phyloP scores from a whole-genome alignment of 2,888 invertebrate species.

The Bugula neritina region DNA sequence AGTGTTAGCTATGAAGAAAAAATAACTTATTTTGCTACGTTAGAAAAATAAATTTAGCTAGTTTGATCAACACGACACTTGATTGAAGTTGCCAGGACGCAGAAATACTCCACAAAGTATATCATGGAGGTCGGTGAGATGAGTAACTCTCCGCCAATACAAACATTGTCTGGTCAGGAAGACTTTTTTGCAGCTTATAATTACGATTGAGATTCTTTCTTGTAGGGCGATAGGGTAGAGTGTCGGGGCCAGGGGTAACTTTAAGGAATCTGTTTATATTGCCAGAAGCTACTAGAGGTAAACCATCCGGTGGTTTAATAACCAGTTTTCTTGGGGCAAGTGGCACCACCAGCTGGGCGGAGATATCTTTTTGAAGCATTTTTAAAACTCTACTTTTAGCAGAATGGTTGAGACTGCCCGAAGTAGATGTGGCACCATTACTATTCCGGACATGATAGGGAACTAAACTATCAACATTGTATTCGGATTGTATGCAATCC shows the following conservation, averaged over 20 bases:
- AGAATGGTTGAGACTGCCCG: conserved; percentile 10
- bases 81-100: no score
- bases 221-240: background rate
- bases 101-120: no score
- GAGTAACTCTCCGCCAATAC: conserved; percentile 19
- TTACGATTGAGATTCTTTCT: background rate
- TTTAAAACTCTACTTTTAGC: conserved; percentile 8
- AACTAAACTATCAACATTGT: background rate
- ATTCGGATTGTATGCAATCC: conserved; percentile 1
- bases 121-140: background rate
- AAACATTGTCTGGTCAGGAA: conserved; percentile 23
- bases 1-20: no score
- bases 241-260: conserved; percentile 22
- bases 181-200: conserved; percentile 25
- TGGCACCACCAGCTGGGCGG: conserved; percentile 9
- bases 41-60: no score
- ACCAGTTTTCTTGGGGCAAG: conserved; percentile 20
- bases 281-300: conserved; percentile 19
- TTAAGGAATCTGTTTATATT: conserved; percentile 15
- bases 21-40: no score
- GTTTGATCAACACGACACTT: no score
- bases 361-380: background rate
- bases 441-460: background rate
- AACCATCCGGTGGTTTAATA: conserved; percentile 16
- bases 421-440: background rate